Evolutionary conservation across 2,113 vertebrate species (phyloP).

Genomic region (Silurus asotus): DNA sequence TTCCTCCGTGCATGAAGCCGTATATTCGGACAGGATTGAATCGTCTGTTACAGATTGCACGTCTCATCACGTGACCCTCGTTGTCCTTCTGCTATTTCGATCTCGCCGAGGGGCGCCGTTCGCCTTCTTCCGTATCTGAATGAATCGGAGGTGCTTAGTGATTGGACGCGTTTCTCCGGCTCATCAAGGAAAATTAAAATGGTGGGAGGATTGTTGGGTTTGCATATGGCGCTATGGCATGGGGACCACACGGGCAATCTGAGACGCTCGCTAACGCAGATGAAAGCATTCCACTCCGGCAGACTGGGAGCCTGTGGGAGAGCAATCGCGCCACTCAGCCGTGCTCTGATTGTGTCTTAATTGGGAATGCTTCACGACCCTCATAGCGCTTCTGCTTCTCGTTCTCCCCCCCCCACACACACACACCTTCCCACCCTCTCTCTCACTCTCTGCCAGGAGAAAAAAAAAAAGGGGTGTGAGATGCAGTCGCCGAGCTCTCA

Average conservation of each 20-base stretch:
- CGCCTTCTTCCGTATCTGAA: background rate
- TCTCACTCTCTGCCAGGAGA: background rate
- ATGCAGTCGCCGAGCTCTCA: constrained; percentile 21
- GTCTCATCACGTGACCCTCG: background rate
- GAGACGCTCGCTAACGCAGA: constrained; percentile 24
- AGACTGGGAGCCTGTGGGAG: constrained; percentile 30
- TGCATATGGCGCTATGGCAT: constrained; percentile 17
- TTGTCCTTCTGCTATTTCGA: background rate
- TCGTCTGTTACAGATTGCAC: background rate
- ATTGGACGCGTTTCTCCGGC: background rate
- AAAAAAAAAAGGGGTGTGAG: background rate
- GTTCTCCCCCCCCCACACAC: background rate
- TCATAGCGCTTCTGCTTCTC: constrained; percentile 20
- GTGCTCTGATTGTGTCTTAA: constrained; percentile 45
- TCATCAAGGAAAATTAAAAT: constrained; percentile 21
- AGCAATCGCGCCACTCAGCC: constrained; percentile 38
- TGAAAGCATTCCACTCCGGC: constrained; percentile 39
- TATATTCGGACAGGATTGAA: background rate
- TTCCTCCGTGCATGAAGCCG: background rate
- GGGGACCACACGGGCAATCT: constrained; percentile 38
- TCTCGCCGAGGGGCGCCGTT: background rate
- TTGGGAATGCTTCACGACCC: constrained; percentile 35
- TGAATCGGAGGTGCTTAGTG: background rate
- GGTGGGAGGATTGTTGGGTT: constrained; percentile 28
- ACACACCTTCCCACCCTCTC: no score